These are phyloP conservation scores for Channa striata DNA, from an alignment of 2,797 vertebrate species.

Conservation along the genomic window DNA sequence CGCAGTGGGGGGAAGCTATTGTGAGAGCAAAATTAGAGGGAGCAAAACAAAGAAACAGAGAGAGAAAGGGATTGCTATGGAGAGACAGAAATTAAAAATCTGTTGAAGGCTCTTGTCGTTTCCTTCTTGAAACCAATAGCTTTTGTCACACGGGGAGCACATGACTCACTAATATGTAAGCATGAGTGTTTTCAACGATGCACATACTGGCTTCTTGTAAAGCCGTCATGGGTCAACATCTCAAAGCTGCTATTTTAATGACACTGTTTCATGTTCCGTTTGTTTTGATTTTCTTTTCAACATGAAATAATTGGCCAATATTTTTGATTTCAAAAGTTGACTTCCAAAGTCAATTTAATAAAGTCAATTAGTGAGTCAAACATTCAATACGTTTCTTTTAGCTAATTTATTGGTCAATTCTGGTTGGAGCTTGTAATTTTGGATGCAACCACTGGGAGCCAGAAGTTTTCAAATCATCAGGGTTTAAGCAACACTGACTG, in stretches of 20 bases:
- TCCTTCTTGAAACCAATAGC: not conserved
- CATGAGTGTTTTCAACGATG: not conserved
- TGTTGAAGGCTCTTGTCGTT: constrained; percentile 5
- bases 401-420: not conserved
- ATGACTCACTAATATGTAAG: not conserved
- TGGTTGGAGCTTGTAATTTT: not conserved
- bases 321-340: too few relatives aligned
- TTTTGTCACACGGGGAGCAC: not conserved
- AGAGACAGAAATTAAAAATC: constrained; percentile 21
- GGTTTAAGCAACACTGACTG: not conserved
- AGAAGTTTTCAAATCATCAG: not conserved
- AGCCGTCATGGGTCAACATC: not conserved
- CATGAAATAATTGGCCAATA: not conserved
- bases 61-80: not conserved
- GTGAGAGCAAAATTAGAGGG: constrained; percentile 43
- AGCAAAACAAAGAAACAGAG: constrained; percentile 34
- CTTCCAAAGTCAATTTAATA: too few relatives aligned
- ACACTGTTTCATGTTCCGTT: not conserved
- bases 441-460: not conserved
- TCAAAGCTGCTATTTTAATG: not conserved
- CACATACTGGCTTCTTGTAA: too few relatives aligned
- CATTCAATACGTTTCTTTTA: not conserved
- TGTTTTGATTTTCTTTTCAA: not conserved
- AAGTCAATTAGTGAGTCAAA: too few relatives aligned
- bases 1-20: constrained; percentile 47